phyloP scores from a whole-genome alignment of 2,113 vertebrate species.

The cattle (Bos taurus) region DNA sequence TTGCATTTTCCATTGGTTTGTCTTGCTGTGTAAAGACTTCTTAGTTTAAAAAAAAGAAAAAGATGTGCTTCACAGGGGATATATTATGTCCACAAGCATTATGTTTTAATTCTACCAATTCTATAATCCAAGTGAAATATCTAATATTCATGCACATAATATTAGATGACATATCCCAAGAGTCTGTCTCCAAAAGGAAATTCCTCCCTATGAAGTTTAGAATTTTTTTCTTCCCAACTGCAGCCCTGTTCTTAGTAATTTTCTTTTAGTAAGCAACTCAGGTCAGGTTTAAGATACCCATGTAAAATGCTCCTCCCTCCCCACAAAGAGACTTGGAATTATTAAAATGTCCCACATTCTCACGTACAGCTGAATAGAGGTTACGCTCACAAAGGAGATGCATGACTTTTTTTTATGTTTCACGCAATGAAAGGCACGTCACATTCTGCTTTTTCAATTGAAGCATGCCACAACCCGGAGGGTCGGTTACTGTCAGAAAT shows the following conservation, averaged over 20 bases:
- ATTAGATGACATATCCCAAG: neutral
- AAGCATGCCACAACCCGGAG: constrained; percentile 38
- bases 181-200: constrained; percentile 10
- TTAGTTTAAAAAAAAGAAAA: neutral
- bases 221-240: constrained; percentile 55
- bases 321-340: constrained; percentile 33
- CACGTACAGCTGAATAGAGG: neutral
- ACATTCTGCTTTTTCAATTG: constrained; percentile 47
- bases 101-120: constrained; percentile 45
- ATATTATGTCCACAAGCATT: neutral
- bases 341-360: constrained; percentile 43
- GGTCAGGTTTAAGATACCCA: constrained; percentile 23
- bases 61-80: neutral
- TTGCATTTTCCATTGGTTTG: neutral
- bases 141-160: constrained; percentile 5
- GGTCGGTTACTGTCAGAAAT: constrained; percentile 43
- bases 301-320: neutral
- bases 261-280: constrained; percentile 67
- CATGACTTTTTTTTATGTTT: neutral
- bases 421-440: constrained; percentile 51
- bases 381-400: constrained; percentile 9
- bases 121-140: constrained; percentile 34
- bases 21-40: neutral
- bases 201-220: constrained; percentile 37
- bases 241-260: constrained; percentile 31